Conservation (phyloP, 35 echinoderm and acorn worm genomes). For the Ophiothrix spiculata region DNA sequence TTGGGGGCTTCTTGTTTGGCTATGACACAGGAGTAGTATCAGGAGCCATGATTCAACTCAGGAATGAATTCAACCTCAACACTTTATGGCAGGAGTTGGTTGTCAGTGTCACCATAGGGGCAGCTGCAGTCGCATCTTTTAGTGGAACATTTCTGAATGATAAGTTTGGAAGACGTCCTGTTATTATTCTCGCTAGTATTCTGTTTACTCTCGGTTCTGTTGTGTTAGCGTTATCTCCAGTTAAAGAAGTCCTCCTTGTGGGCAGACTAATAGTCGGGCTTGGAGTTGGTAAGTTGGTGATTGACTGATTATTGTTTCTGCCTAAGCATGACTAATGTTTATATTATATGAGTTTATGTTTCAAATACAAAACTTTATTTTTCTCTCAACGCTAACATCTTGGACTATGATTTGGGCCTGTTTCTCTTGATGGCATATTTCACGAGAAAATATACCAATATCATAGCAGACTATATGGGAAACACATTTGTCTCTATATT, state of each 20-base stretch:
- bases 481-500: too few species aligned
- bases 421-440: neutral
- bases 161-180: slow-evolving; percentile 57
- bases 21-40: slow-evolving; percentile 96
- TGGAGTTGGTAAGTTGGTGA: slow-evolving; percentile 71
- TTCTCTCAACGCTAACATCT: too few species aligned
- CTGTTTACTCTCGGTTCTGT: slow-evolving; percentile 65
- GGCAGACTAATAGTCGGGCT: slow-evolving; percentile 75
- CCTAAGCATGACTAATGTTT: neutral
- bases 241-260: slow-evolving; percentile 51
- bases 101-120: slow-evolving; percentile 68
- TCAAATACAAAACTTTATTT: neutral
- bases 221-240: slow-evolving; percentile 35
- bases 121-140: slow-evolving; percentile 64
- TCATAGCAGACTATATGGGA: too few species aligned
- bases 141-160: slow-evolving; percentile 69
- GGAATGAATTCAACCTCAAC: slow-evolving; percentile 53
- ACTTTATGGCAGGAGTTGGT: slow-evolving; percentile 95
- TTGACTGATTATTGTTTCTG: neutral
- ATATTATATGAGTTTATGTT: neutral
- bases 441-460: too few species aligned
- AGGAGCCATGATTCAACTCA: slow-evolving; percentile 88
- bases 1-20: slow-evolving; percentile 96
- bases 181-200: slow-evolving; percentile 64
- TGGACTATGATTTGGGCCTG: neutral